Percentiles rank a stretch among this genome's conserved stretches.
Conservation (phyloP, 2,888 invertebrate genomes). For the Nomada goodeniana region DNA sequence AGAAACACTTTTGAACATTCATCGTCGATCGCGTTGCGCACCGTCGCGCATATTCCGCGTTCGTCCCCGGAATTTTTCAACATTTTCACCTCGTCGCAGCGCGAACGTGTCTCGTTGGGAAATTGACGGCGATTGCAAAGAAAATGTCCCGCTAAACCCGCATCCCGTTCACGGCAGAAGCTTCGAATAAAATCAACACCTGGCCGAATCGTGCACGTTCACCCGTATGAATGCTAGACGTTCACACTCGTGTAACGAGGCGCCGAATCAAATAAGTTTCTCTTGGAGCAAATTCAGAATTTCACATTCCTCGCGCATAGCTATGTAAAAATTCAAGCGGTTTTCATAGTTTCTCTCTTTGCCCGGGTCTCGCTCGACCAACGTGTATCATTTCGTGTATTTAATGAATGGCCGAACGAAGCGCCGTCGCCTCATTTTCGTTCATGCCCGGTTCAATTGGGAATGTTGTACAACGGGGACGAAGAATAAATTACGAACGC, state of each 20-base stretch:
- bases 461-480: too few species aligned
- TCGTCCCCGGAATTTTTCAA: neutral
- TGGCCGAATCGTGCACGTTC: conserved; percentile 10
- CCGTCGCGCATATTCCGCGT: neutral
- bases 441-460: neutral
- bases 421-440: too few species aligned
- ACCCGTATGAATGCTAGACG: conserved; percentile 20
- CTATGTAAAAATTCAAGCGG: conserved; percentile 56
- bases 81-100: neutral
- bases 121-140: conserved; percentile 23
- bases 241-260: conserved; percentile 26
- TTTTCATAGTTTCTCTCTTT: conserved; percentile 41
- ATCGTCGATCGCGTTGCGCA: neutral
- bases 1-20: neutral
- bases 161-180: conserved; percentile 5
- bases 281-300: conserved; percentile 66
- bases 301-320: conserved; percentile 68
- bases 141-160: conserved; percentile 40
- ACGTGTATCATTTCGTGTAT: neutral
- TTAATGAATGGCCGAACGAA: neutral
- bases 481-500: neutral
- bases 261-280: conserved; percentile 56
- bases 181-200: conserved; percentile 27
- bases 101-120: neutral
- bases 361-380: neutral